These are phyloP conservation scores for Acromyrmex echinatior DNA, from an alignment of 1,140 invertebrate species.

Conservation along the genomic window DNA sequence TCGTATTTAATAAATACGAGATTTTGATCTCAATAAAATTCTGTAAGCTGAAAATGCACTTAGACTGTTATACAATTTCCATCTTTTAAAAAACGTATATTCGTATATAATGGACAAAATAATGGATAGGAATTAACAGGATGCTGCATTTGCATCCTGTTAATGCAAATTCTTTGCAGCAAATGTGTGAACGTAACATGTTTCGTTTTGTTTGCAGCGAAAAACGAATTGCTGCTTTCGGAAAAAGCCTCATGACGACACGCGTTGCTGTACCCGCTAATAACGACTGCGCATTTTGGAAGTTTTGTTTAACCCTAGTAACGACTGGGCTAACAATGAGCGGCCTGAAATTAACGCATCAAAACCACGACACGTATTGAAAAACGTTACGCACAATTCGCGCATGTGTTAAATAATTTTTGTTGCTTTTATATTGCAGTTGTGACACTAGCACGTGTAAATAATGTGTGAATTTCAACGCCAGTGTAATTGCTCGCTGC, in stretches of 20 bases:
- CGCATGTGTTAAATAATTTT: constrained; percentile 34
- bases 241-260: background rate
- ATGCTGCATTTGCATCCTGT: background rate
- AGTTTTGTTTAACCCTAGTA: constrained; percentile 60
- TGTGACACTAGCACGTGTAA: background rate
- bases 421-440: background rate
- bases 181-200: background rate
- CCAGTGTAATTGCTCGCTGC: background rate
- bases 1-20: background rate
- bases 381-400: constrained; percentile 31
- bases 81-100: background rate
- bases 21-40: background rate
- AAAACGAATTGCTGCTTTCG: constrained; percentile 1
- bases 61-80: background rate
- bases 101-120: constrained; percentile 6
- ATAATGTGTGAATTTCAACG: constrained; percentile 14
- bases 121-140: background rate
- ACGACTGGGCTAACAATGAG: constrained; percentile 13
- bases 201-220: background rate
- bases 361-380: constrained; percentile 11
- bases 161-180: constrained; percentile 23
- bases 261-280: constrained; percentile 37
- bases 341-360: constrained; percentile 43
- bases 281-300: constrained; percentile 31
- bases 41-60: background rate